Percentiles rank a stretch among this genome's conserved stretches.
Conservation (phyloP, 2,888 invertebrate species). For the Anorthoa munda region DNA sequence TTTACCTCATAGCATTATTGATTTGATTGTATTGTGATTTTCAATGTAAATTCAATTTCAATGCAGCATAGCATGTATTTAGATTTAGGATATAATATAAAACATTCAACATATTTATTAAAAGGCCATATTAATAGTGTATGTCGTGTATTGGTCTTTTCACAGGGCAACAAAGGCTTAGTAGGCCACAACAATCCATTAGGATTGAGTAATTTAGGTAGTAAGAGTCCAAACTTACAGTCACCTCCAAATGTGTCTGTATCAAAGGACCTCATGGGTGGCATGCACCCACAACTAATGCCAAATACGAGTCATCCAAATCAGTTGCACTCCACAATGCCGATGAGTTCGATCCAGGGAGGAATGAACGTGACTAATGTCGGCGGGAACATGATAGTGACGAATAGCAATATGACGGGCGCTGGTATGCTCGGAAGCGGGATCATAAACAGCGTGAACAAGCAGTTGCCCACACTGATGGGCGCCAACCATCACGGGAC, state of each 20-base stretch:
- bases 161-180: constrained; percentile 93
- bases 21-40: not conserved
- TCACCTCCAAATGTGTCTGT: constrained; percentile 96
- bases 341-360: constrained; percentile 94
- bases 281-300: constrained; percentile 93
- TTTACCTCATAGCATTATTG: not conserved
- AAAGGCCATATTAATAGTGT: constrained; percentile 77
- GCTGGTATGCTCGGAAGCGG: constrained; percentile 94
- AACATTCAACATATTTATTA: constrained; percentile 56
- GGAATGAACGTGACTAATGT: constrained; percentile 93
- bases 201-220: constrained; percentile 94
- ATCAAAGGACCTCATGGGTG: constrained; percentile 95
- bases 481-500: constrained; percentile 89
- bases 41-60: constrained; percentile 1
- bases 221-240: constrained; percentile 96
- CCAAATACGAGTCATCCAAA: constrained; percentile 94
- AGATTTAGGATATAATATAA: not conserved
- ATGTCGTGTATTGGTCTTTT: constrained; percentile 87
- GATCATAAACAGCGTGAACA: constrained; percentile 94
- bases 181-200: constrained; percentile 94
- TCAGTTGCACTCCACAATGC: constrained; percentile 91
- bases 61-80: not conserved
- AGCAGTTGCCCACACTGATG: constrained; percentile 93
- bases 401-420: constrained; percentile 93
- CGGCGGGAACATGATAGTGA: constrained; percentile 95